These are phyloP conservation scores for Pteropus alecto DNA, from an alignment of 2,113 vertebrate species.

Conservation along the genomic window DNA sequence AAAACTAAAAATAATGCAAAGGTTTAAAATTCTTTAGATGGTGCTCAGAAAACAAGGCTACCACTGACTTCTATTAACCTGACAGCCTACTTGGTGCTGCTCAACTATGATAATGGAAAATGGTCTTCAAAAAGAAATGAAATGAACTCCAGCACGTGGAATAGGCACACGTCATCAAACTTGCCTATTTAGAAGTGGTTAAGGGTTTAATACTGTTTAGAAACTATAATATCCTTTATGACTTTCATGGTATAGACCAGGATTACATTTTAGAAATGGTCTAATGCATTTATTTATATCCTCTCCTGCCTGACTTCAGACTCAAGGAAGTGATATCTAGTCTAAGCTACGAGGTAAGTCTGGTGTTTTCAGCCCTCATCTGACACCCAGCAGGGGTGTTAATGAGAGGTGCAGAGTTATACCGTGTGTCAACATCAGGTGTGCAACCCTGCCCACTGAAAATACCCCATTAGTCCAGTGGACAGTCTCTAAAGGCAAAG, in stretches of 20 bases:
- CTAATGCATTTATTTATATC: constrained; percentile 52
- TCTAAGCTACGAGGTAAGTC: constrained; percentile 57
- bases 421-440: constrained; percentile 22
- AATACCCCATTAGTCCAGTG: constrained; percentile 38
- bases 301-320: constrained; percentile 53
- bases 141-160: constrained; percentile 64
- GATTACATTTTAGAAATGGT: constrained; percentile 63
- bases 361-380: constrained; percentile 38
- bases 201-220: constrained; percentile 74
- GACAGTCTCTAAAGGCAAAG: constrained; percentile 66
- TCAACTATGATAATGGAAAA: constrained; percentile 68
- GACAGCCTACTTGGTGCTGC: constrained; percentile 52
- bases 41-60: constrained; percentile 69
- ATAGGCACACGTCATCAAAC: constrained; percentile 63
- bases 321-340: constrained; percentile 36
- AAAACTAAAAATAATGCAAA: constrained; percentile 54
- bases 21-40: constrained; percentile 67
- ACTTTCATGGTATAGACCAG: constrained; percentile 54
- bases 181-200: constrained; percentile 73
- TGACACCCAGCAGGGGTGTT: not conserved
- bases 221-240: constrained; percentile 51
- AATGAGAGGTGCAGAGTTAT: constrained; percentile 42
- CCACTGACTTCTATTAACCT: constrained; percentile 34
- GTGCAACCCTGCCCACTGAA: constrained; percentile 55
- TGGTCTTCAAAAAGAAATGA: constrained; percentile 61